Conservation (phyloP, 1,140 invertebrate species). For the Plutomurus gul region DNA sequence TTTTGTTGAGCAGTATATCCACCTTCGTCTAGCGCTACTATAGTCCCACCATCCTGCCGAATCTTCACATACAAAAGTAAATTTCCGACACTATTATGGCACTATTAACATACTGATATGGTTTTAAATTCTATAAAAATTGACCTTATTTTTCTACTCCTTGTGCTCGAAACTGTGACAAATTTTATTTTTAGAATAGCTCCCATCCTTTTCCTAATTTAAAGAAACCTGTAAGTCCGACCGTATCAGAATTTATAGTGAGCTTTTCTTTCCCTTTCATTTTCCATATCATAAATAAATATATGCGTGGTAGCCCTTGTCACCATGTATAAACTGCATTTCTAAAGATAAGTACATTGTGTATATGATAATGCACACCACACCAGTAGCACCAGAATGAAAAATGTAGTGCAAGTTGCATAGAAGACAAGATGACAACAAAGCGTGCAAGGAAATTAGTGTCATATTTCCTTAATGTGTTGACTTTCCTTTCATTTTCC, state of each 20-base stretch:
- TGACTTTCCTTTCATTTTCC: neutral
- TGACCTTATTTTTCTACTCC: conserved; percentile 10
- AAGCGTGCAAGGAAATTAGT: neutral
- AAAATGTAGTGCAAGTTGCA: too few species aligned
- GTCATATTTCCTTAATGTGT: conserved; percentile 1
- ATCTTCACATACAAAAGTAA: neutral
- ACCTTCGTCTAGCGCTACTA: too few species aligned
- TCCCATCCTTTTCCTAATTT: neutral
- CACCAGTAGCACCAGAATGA: too few species aligned
- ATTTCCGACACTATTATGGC: neutral
- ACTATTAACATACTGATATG: neutral
- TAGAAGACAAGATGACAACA: too few species aligned
- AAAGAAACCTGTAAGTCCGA: too few species aligned
- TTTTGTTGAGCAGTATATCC: neutral
- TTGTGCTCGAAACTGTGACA: conserved; percentile 13
- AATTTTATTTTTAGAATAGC: conserved; percentile 1
- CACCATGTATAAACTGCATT: neutral
- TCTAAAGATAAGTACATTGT: neutral
- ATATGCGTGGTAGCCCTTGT: too few species aligned
- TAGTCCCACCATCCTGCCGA: too few species aligned
- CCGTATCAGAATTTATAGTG: neutral
- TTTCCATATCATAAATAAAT: neutral
- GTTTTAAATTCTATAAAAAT: conserved; percentile 16
- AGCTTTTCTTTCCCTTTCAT: neutral
- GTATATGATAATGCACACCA: neutral